Base-by-base conservation (phyloP, 2,888 invertebrate genomes). In the Athalia rosae region DNA sequence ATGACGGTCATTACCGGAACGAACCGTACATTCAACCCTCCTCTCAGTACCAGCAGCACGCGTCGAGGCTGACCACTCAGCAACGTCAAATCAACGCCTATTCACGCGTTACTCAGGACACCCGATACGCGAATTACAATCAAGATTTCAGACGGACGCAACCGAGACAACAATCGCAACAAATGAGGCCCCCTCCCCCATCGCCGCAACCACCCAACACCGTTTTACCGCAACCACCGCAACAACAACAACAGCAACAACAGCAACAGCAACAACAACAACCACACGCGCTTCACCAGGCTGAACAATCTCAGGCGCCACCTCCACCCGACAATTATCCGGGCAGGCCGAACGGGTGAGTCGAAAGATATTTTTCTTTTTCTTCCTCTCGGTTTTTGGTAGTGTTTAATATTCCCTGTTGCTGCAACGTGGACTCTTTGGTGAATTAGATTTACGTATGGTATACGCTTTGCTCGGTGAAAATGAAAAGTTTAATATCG, bases 21-120 rank as follows among this genome's bases (percentile, higher is more conserved):
- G 85, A 86, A 56, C 89, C 89, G 0, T 89, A 88, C 77, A 79
- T 85, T 63, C 84, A 85, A 7, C 87, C 87, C 4, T 69, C 87
- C 4, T 69, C 82, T 4, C 82, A 78, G 58, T 87, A 88, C 76
- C 85, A 83, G 4, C 84, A 82, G 6, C 84, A 83, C 84, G 83
- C 77, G 83, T 79, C 58, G 81, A 81, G 64, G 69, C 62, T 59
- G 43, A 77, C 28, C 43, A 77, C 83, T 80, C 58, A 45, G 13
- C 78, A 80, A 77, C 80, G 80, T 45, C 81, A 77, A 56, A 81
- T 15, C 79, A 81, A 28, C 28, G 28, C 15, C 50, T 43, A 73
- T 43, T 59, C 63, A 28, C 50, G 48, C n/a, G 63, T 43, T 9
- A 56, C 85, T 0, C 86, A 86, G 76, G 83, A 87, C 66, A 81